Evolutionary conservation across 2,113 vertebrate species (phyloP).

Genomic region (Chloroceryle aenea): DNA sequence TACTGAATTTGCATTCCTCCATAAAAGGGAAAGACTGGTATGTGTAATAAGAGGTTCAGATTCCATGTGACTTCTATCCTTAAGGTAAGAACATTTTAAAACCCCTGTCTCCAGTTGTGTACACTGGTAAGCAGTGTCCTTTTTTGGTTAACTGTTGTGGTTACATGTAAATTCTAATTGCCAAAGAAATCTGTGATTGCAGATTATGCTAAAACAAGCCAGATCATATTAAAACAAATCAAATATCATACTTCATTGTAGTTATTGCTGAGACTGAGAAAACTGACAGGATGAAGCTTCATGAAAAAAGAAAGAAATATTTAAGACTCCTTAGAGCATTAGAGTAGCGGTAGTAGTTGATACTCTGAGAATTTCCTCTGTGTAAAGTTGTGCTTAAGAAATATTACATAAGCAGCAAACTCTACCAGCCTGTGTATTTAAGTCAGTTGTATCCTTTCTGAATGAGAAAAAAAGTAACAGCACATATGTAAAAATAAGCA

Average conservation of each 20-base stretch:
- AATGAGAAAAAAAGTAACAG: slow-evolving; percentile 28
- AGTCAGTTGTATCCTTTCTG: neutral
- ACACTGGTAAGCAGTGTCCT: slow-evolving; percentile 18
- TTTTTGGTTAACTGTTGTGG: slow-evolving; percentile 28
- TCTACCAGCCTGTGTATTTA: neutral
- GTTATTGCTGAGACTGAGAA: neutral
- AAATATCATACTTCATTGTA: neutral
- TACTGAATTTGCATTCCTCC: neutral
- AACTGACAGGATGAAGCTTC: neutral
- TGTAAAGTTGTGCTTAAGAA: neutral
- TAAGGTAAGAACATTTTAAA: slow-evolving; percentile 20
- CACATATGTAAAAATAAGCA: neutral
- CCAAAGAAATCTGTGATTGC: slow-evolving; percentile 55
- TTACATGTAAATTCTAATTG: neutral
- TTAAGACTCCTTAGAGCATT: neutral
- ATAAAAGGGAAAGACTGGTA: neutral
- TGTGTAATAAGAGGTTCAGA: neutral
- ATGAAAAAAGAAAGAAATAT: neutral
- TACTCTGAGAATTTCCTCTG: neutral
- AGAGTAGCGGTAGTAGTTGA: neutral
- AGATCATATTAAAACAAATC: neutral
- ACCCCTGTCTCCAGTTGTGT: neutral
- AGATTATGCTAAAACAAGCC: neutral
- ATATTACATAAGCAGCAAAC: neutral
- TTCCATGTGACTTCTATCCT: slow-evolving; percentile 38